Conservation (phyloP, 2,888 invertebrate genomes). For the Tortrix viridana region DNA sequence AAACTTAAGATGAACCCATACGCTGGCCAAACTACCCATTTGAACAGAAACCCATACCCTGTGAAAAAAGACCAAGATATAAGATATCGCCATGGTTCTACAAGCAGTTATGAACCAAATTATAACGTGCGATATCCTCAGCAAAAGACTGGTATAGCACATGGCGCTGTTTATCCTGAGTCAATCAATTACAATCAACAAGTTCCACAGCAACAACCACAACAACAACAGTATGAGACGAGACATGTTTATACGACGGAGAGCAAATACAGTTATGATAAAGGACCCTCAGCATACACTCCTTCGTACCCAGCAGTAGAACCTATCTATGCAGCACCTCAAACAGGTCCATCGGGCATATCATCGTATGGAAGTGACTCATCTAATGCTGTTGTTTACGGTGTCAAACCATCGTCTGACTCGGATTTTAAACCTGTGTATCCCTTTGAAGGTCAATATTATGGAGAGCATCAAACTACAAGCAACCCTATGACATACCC, state of each 20-base stretch:
- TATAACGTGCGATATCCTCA: constrained; percentile 75
- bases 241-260: constrained; percentile 74
- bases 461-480: constrained; percentile 64
- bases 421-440: constrained; percentile 78
- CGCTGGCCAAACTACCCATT: constrained; percentile 70
- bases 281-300: constrained; percentile 60
- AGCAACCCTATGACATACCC: constrained; percentile 69
- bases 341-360: constrained; percentile 64
- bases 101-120: constrained; percentile 69
- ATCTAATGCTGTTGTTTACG: constrained; percentile 73
- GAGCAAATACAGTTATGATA: constrained; percentile 66
- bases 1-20: constrained; percentile 77
- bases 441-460: constrained; percentile 74
- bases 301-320: constrained; percentile 69
- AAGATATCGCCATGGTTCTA: constrained; percentile 73
- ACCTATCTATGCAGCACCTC: constrained; percentile 75
- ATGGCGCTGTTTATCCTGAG: constrained; percentile 75
- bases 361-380: constrained; percentile 69
- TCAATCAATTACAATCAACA: constrained; percentile 67
- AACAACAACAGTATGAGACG: constrained; percentile 65
- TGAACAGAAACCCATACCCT: constrained; percentile 70
- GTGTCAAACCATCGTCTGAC: constrained; percentile 72
- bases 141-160: constrained; percentile 78
- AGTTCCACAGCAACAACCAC: constrained; percentile 1
- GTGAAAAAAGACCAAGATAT: constrained; percentile 76